Evolutionary conservation across 2,113 vertebrate genomes (phyloP).

Genomic region (Peromyscus leucopus): DNA sequence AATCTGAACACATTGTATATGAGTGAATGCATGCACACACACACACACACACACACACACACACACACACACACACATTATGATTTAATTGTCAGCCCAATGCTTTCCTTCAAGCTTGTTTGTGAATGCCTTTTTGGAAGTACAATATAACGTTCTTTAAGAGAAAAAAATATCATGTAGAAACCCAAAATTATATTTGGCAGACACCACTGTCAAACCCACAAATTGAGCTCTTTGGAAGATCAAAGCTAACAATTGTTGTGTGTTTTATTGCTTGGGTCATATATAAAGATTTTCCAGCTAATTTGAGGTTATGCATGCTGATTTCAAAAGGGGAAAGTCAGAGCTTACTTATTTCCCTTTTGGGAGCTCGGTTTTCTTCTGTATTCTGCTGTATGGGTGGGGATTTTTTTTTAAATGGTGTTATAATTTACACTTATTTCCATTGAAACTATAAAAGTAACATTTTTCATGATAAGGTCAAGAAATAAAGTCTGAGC

Average conservation of each 20-base stretch:
- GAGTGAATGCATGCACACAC: background rate
- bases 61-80: background rate
- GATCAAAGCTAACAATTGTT: constrained; percentile 56
- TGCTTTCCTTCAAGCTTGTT: background rate
- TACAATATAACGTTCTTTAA: constrained; percentile 2
- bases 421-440: constrained; percentile 78
- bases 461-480: constrained; percentile 80
- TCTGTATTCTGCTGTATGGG: constrained; percentile 27
- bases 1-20: background rate
- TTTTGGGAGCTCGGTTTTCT: constrained; percentile 65
- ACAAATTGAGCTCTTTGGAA: constrained; percentile 62
- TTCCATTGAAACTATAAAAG: constrained; percentile 78
- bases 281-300: background rate
- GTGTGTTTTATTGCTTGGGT: background rate
- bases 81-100: background rate
- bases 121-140: background rate
- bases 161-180: background rate
- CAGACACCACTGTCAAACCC: constrained; percentile 47
- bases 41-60: background rate
- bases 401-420: constrained; percentile 52
- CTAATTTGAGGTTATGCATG: constrained; percentile 47
- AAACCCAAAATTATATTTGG: constrained; percentile 70
- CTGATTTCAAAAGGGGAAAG: constrained; percentile 69
- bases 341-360: constrained; percentile 68
- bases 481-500: constrained; percentile 73